Evolutionary conservation across 2,888 invertebrate species (phyloP), one percentile per base, ranked within the genome.

Genomic region (Heliconius ethilla): DNA sequence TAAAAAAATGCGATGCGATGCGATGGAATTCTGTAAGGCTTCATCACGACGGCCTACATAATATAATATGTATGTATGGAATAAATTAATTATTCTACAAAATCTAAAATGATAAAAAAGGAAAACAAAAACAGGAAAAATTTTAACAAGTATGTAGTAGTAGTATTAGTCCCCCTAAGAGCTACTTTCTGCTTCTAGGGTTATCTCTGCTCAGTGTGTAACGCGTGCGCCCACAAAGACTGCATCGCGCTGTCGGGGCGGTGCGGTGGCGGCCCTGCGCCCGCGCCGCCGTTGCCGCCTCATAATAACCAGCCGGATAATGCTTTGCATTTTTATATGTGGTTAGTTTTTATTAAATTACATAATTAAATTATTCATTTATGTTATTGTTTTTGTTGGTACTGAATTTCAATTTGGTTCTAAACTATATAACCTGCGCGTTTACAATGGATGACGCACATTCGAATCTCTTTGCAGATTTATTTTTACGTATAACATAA

Each of bases 161-260:
- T n/a, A 66, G 1, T n/a, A 7, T 10, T 67, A 7, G 25, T 33
- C 55, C 51, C 6, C 22, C 13, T 45, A 59, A n/a, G 40, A 11
- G 27, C 22, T 3, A 22, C 25, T 25, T 13, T 75, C 78, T 33
- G 70, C 90, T 87, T 81, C n/a, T 95, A 98, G 96, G 99, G 99
- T 33, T 99, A 99, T 91, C 95, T 96, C 80, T 99, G 98, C 90
- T 96, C 96, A 76, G 96, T 96, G 45, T 98, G 98, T 90, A 96
- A 96, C 85, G 96, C 97, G 82, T 96, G 97, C 82, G 98, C 97
- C 9, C 99, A 99, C 93, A 98, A 98, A 91, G 96, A 96, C 81
- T 99, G 99, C 92, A 98, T 99, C 86, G 96, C 96, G 75, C 94
- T 96, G 84, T 96, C 97, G 40, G 97, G 97, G 4, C 96, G 96